Evolutionary conservation across 2,113 vertebrate genomes (phyloP), one percentile per base, ranked within the genome.

Genomic region (Meleagris gallopavo): DNA sequence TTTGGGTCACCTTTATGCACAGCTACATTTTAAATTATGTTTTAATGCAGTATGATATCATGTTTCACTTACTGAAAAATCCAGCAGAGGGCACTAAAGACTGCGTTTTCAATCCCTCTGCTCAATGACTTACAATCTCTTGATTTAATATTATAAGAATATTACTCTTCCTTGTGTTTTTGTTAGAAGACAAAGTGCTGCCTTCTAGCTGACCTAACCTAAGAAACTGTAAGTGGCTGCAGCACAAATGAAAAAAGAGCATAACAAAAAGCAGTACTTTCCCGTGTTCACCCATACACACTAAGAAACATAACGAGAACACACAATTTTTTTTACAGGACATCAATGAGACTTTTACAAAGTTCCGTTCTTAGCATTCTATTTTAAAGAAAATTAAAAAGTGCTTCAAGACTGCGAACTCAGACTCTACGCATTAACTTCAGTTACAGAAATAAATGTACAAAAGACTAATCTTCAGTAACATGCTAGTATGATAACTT

Each of bases 51-150:
- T 3, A 15, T 6, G 40, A 64, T 50, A 71, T 18, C 16, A 0
- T 27, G 61, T 72, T 72, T 54, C 10, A 52, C 19, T 38, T 66
- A 22, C 45, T 94, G 15, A 19, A 61, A 43, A 88, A 30, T 74
- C 97, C 98, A 98, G 96, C 83, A 98, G 98, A 91, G 97, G 98
- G 98, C 98, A 95, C 76, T 94, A 86, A 83, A 96, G 97, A 89
- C 82, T 81, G 69, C 48, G 54, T 20, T 96, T 95, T 95, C 62
- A 54, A 78, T 79, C 34, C 32, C 64, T 21, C 29, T 34, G 25
- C 15, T 83, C 73, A 96, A 87, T 14, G 29, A 77, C 13, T 64
- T 55, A 75, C 71, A 88, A 77, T 76, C 36, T 61, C 25, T 61
- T 83, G 94, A 91, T 83, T 79, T 93, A 89, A 82, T 77, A 66